phyloP scores from a whole-genome alignment of 2,113 vertebrate genomes.

The Osmerus mordax region DNA sequence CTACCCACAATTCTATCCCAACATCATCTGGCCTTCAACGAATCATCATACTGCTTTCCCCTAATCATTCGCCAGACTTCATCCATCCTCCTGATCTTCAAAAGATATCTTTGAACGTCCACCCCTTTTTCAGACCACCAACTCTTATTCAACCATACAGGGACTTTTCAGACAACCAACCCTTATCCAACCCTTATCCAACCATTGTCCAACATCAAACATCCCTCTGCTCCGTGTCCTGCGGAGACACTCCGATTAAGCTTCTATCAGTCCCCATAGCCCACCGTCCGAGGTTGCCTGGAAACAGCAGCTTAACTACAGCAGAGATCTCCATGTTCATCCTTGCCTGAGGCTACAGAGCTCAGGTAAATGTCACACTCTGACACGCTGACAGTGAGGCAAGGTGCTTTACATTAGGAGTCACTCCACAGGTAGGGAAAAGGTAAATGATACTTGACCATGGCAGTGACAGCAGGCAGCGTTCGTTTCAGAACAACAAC shows the following conservation, averaged over 20 bases:
- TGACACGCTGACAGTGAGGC: not conserved
- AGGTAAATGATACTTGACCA: not conserved
- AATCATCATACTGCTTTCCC: too few relatives aligned
- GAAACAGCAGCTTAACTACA: constrained; percentile 46
- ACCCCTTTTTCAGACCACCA: not conserved
- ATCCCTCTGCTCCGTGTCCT: too few relatives aligned
- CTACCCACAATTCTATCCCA: too few relatives aligned
- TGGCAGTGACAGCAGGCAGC: not conserved
- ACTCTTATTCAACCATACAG: too few relatives aligned
- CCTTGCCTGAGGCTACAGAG: constrained; percentile 27
- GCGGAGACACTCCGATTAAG: too few relatives aligned
- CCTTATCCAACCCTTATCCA: too few relatives aligned
- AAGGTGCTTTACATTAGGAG: not conserved
- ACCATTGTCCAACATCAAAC: too few relatives aligned
- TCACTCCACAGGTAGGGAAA: not conserved
- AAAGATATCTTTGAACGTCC: not conserved
- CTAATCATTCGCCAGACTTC: constrained; percentile 6
- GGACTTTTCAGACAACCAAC: too few relatives aligned
- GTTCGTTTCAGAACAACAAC: too few relatives aligned
- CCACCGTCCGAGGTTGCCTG: constrained; percentile 51
- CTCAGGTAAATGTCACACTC: constrained; percentile 25
- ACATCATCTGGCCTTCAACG: too few relatives aligned
- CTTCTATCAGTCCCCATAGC: constrained; percentile 18
- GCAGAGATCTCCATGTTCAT: constrained; percentile 29
- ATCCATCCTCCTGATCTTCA: not conserved